A percentile compares a stretch with the other conserved stretches of the same genome.
Conservation (phyloP, 2,113 vertebrate genomes). For the Urocitellus parryii region DNA sequence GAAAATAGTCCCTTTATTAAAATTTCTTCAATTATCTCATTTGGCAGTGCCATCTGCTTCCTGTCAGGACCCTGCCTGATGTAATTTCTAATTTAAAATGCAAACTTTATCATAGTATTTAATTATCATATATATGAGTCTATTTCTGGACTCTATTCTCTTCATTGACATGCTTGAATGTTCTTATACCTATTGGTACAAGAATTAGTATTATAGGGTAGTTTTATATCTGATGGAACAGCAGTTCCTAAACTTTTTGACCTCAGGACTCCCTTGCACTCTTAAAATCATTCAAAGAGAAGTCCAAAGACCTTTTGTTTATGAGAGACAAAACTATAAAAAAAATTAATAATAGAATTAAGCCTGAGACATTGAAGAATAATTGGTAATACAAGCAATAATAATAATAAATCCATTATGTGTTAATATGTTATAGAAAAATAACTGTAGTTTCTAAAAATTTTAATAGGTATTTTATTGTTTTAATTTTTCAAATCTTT, state of each 20-base stretch:
- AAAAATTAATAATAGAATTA: slow-evolving; percentile 30
- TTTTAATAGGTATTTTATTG: slow-evolving; percentile 21
- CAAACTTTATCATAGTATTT: slow-evolving; percentile 72
- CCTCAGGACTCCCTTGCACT: not conserved
- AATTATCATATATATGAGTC: slow-evolving; percentile 75
- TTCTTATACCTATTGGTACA: slow-evolving; percentile 6
- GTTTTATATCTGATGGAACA: not conserved
- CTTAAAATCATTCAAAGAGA: not conserved
- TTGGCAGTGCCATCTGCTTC: slow-evolving; percentile 71
- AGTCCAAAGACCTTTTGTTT: slow-evolving; percentile 1
- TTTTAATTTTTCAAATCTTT: slow-evolving; percentile 28
- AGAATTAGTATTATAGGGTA: not conserved
- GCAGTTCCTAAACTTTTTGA: slow-evolving; percentile 41
- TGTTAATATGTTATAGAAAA: slow-evolving; percentile 42
- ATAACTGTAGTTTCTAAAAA: not conserved
- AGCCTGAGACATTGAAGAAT: not conserved
- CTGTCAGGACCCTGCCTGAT: slow-evolving; percentile 66
- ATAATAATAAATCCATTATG: not conserved
- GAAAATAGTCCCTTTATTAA: slow-evolving; percentile 59
- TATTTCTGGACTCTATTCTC: slow-evolving; percentile 64
- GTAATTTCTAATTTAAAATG: slow-evolving; percentile 77
- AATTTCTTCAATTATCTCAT: slow-evolving; percentile 68
- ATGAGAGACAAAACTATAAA: not conserved
- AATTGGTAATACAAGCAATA: not conserved
- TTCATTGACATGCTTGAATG: slow-evolving; percentile 53